phyloP scores from a whole-genome alignment of 2,888 invertebrate species.

The Leucoma salicis region DNA sequence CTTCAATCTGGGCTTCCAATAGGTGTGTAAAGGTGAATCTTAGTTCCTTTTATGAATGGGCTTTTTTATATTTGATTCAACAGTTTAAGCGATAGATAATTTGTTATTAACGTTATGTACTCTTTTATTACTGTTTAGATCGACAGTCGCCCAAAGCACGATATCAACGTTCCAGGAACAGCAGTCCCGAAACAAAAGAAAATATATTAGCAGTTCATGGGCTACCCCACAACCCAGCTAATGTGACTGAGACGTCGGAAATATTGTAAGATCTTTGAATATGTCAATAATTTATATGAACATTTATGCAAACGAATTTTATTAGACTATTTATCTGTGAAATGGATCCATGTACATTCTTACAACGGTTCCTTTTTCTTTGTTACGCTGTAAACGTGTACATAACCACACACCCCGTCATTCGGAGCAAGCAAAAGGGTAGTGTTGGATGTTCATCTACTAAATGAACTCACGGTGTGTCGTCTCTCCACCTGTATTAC shows the following conservation, averaged over 20 bases:
- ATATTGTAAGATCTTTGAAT: constrained; percentile 37
- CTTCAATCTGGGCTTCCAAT: constrained; percentile 40
- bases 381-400: too few species aligned
- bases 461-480: too few species aligned
- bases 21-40: constrained; percentile 78
- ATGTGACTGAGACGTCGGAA: constrained; percentile 36
- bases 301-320: too few species aligned
- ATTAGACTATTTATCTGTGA: too few species aligned
- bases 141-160: constrained; percentile 25
- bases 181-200: constrained; percentile 36
- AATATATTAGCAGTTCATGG: constrained; percentile 17
- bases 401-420: too few species aligned
- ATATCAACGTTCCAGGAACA: constrained; percentile 35
- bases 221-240: constrained; percentile 25
- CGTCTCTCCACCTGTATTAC: too few species aligned
- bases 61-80: neutral
- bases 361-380: too few species aligned
- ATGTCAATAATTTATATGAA: too few species aligned
- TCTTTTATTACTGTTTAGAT: constrained; percentile 1
- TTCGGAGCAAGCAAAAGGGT: too few species aligned
- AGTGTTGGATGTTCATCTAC: too few species aligned
- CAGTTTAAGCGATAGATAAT: neutral
- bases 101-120: neutral
- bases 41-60: constrained; percentile 20
- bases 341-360: too few species aligned